Conservation (phyloP, 2,113 vertebrate species). For the Calypte anna region DNA sequence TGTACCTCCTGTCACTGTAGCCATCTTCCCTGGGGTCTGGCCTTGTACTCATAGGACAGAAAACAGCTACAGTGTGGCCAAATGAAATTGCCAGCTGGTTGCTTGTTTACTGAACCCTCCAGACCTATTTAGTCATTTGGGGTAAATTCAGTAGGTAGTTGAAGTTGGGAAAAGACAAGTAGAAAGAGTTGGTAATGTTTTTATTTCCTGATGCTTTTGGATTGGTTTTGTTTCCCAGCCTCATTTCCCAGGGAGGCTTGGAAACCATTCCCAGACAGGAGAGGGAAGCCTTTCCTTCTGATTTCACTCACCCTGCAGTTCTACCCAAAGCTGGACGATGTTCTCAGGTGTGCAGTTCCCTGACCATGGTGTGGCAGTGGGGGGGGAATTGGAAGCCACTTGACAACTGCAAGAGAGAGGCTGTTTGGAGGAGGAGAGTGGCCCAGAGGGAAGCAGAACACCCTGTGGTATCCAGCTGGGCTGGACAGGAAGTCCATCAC, state of each 20-base stretch:
- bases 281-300: not conserved
- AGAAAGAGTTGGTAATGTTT: not conserved
- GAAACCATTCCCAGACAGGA: not conserved
- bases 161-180: not conserved
- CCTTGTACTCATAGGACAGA: not conserved
- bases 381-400: not conserved
- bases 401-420: not conserved
- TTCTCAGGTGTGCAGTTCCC: not conserved
- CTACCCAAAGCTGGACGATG: not conserved
- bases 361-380: accelerated
- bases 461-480: not conserved
- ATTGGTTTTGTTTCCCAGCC: not conserved
- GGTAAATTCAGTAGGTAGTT: not conserved
- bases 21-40: not conserved
- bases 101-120: not conserved
- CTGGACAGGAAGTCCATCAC: accelerated
- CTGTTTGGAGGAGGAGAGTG: not conserved
- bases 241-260: accelerated
- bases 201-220: not conserved
- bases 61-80: not conserved
- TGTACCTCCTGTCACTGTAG: not conserved
- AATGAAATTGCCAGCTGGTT: not conserved
- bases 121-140: not conserved
- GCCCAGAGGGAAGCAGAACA: not conserved
- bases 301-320: not conserved